Base-by-base conservation (phyloP, 2,113 vertebrate species). In the Perognathus longimembris region DNA sequence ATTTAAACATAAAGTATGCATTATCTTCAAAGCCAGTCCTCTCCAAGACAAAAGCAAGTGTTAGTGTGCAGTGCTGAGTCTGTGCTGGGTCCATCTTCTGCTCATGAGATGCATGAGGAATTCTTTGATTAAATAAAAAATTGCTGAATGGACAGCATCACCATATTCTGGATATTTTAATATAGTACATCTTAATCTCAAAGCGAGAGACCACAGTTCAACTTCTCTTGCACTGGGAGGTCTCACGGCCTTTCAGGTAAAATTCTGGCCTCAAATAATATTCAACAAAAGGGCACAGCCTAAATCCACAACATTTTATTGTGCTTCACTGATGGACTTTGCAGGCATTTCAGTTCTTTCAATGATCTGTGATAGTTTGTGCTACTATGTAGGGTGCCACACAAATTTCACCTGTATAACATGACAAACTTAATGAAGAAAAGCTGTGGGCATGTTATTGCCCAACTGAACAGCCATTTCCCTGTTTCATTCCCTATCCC, bases 181-280 rank as follows among this genome's bases (percentile, higher is more conserved):
- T 89, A 28, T 4, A 64, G 32, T 59, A 66, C 80, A 77, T 76
- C 26, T 91, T 45, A 50, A 36, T 81, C 36, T 91, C 66, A 89
- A 50, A 38, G 26, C 85, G 21, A 92, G 81, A 88, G 4, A 17
- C 4, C 34, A 70, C 32, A 14, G 40, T 42, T n/a, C 15, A 9
- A 71, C n/a, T 92, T 82, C 11, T 22, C 21, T 78, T 91, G 34
- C 32, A 85, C 50, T 59, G 40, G 20, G 30, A 83, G 79, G 4
- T 71, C 21, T 85, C 32, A 32, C 36, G 64, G 36, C 70, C 34
- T 86, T 32, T 67, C 61, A 38, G 42, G 9, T 36, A 86, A 54
- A 86, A 40, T 61, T 89, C 50, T 83, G 24, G 6, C 54, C 61
- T 57, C 20, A 76, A 76, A 87, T 88, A 66, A 11, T 45, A 54